Base-by-base conservation (phyloP, 1,140 invertebrate genomes). In the Heliconius melpomene region DNA sequence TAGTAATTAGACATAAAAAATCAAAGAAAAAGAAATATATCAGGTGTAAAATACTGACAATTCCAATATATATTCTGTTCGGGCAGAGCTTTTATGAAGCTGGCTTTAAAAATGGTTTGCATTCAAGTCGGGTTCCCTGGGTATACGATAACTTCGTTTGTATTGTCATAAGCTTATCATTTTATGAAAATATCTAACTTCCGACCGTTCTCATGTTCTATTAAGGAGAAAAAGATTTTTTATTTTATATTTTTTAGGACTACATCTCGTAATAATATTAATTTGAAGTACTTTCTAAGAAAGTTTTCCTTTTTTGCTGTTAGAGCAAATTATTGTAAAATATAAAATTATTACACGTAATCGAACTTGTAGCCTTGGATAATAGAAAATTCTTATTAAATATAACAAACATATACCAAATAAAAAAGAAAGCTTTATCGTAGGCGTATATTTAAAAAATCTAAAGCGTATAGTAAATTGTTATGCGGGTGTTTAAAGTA, bases 401-500 rank as follows among this genome's bases (percentile, higher is more conserved):
- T 9, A n/a, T 23, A 57, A n/a, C 2, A 23, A 57, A 52, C 18
- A 16, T 5, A 52, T 20, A 1, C 0, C 50, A 52, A 52, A 5
- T 16, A 18, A 1, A 13, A 1, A 66, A n/a, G n/a, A 26, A 66
- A 66, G 1, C 3, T 66, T 16, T 11, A 29, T 16, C 16, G 60
- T 57, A 26, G 16, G 18, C 13, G 13, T 54, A 60, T 60, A 23
- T 60, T 60, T 23, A 1, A 23, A 52, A 46, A 16, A 46, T 60
- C 54, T 7, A 60, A 26, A 60, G 7, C 11, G 57, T 29, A 29
- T 29, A 16, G 26, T 66, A 13, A 16, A 29, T 29, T 66, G 60
- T 66, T 66, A 66, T 7, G 11, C 60, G 23, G 60, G 60, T 66
- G 60, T 66, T 66, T 66, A 66, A 66, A 66, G 26, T 66, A 66